Percentiles rank a stretch among this genome's conserved stretches.
These are phyloP conservation scores for Nephila pilipes DNA, from an alignment of 1,140 invertebrate species.

Conservation along the genomic window DNA sequence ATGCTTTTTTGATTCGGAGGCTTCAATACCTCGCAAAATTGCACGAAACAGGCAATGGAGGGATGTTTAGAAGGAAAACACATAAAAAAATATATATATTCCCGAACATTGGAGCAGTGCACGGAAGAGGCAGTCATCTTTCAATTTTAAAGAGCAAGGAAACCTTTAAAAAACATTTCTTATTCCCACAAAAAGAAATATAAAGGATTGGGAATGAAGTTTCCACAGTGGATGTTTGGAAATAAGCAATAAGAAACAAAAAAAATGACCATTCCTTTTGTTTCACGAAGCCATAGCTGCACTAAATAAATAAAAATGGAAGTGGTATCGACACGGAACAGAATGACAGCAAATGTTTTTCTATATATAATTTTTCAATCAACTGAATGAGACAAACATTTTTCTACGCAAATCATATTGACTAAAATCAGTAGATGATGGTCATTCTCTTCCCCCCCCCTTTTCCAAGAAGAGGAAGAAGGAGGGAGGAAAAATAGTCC, in stretches of 20 bases:
- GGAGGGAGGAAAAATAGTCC: not conserved
- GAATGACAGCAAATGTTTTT: not conserved
- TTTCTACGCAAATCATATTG: constrained; percentile 71
- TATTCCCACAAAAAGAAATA: constrained; percentile 22
- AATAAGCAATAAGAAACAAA: constrained; percentile 4
- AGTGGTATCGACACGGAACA: not conserved
- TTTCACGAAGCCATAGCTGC: not conserved
- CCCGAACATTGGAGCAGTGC: not conserved
- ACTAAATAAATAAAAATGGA: not conserved
- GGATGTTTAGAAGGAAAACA: constrained; percentile 21
- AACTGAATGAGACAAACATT: constrained; percentile 14
- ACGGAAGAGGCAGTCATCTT: constrained; percentile 28
- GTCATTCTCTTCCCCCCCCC: not conserved
- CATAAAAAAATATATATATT: not conserved
- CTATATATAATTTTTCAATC: constrained; percentile 43
- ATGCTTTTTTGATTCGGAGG: constrained; percentile 57
- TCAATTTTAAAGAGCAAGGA: constrained; percentile 55
- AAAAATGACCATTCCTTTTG: not conserved
- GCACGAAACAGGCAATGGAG: constrained; percentile 21
- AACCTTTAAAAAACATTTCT: constrained; percentile 33
- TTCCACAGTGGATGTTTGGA: not conserved
- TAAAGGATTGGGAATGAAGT: constrained; percentile 16
- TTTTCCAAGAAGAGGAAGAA: not conserved
- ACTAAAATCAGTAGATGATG: not conserved
- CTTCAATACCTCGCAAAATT: constrained; percentile 67